Evolutionary conservation across 2,888 invertebrate genomes (phyloP), one percentile per base, ranked within the genome.

Genomic region (Alentia gelatinosa): DNA sequence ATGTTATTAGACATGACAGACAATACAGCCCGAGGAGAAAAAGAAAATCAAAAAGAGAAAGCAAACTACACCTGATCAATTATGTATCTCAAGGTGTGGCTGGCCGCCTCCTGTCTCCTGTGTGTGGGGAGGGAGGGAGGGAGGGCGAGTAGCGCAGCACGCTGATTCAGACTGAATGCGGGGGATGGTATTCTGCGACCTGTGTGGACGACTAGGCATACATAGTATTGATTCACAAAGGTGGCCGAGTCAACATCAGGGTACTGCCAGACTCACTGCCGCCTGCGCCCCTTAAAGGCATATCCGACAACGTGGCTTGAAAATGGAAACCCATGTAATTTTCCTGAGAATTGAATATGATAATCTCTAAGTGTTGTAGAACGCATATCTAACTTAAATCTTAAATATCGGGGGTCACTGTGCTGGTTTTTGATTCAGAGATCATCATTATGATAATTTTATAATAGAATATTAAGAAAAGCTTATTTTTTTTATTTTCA

Each of bases 171-270:
- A 12, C n/a, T 30, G 68, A 30, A 30, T 30, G 26, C 68, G 30
- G 68, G 0, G 68, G 26, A 3, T 68, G 68, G 68, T 68, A 26
- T 30, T 68, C 12, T 68, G 33, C 30, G 30, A 68, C 4, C 68
- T 26, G 68, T n/a, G 23, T 56, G 56, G 56, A 68, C 68, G 30
- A 30, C 56, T 56, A 68, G 30, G 30, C 68, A 68, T 68, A 68
- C 68, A 68, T 68, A 68, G n/a, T 68, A 68, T 68, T 68, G 68
- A 68, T 68, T 68, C 30, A 68, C 68, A 26, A n/a, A 56, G 56
- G 56, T 56, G 56, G 30, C 30, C 1, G 68, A 68, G 68, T 68
- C 68, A 68, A 68, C 30, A 68, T 30, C n/a, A 68, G 68, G 68
- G 12, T 68, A 68, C 30, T 68, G 56, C 56, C 56, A 56, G 56